Evolutionary conservation across 30 jellyfish, hydroid and myxozoan genomes (phyloP).

Genomic region (Euphysa ruthae): DNA sequence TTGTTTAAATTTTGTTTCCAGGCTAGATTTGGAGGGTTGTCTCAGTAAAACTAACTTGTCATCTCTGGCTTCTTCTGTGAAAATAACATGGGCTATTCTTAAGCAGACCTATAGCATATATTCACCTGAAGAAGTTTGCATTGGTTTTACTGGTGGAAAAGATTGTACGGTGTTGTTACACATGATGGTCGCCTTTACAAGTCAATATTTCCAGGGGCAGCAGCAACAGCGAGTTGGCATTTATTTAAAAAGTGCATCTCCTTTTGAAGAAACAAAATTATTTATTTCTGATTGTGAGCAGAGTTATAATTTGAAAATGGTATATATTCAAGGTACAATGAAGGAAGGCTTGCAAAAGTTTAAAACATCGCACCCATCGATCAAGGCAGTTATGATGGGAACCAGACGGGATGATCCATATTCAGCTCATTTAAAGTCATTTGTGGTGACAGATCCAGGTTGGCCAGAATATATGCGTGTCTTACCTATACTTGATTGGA

Average conservation of each 20-base stretch:
- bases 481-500: conserved; percentile 84
- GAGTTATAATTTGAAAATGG: conserved; percentile 41
- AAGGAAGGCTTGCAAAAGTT: conserved; percentile 64
- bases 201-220: conserved; percentile 32
- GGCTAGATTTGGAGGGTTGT: conserved; percentile 29
- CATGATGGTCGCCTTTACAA: conserved; percentile 60
- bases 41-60: background rate
- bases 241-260: conserved; percentile 57
- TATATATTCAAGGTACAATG: conserved; percentile 50
- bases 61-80: conserved; percentile 50
- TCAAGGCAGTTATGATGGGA: conserved; percentile 90
- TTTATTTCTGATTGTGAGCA: conserved; percentile 51
- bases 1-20: no score
- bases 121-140: conserved; percentile 62
- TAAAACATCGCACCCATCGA: conserved; percentile 39
- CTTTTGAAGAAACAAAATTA: conserved; percentile 73
- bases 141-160: conserved; percentile 96
- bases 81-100: conserved; percentile 77
- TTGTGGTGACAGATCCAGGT: conserved; percentile 70
- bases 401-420: conserved; percentile 96
- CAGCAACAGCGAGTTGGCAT: conserved; percentile 42
- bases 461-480: conserved; percentile 93
- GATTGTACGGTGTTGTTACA: conserved; percentile 92
- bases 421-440: conserved; percentile 58
- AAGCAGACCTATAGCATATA: conserved; percentile 47